Evolutionary conservation across 2,888 invertebrate genomes (phyloP), one percentile per base, ranked within the genome.

Genomic region (Leptinotarsa tumamoca): DNA sequence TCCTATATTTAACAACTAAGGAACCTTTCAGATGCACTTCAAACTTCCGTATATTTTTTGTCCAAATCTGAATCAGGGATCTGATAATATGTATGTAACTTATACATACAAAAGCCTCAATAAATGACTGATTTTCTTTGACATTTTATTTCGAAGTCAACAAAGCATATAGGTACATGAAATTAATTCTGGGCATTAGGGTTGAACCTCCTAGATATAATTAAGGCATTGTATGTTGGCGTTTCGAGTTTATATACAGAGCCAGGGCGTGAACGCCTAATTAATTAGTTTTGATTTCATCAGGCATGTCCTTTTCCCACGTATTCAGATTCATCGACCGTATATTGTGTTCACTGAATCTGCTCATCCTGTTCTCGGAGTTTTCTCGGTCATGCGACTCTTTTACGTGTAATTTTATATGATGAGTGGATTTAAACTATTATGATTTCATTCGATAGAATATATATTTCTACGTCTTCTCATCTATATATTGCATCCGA

Each of bases 271-370:
- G 33, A 10, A 63, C 43, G n/a, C 17, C n/a, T 73, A 71, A 73
- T 75, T 75, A 75, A 75, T 75, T 68, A 71, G 56, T 63, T 63
- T 72, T 63, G 68, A 72, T 75, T 75, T 68, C 75, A 75, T 68
- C 43, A 66, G 72, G 61, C 71, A 68, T 75, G 68, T 72, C 68
- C 71, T 68, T 75, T 75, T 75, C 75, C 75, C 75, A 75, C 75
- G 72, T 75, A 75, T 61, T 72, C 51, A 50, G 71, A 74, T 69
- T 68, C 77, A 76, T 70, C 70, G 70, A 76, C 76, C 73, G 72
- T 75, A 72, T 23, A 67, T 71, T 50, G 63, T 73, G 74, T 71
- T 74, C 71, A 71, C 33, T 71, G 67, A 71, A 58, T 63, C 51
- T 72, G 68, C 52, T 68, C 63, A 68, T 75, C 71, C 71, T 71